Base-by-base conservation (phyloP, 1,140 invertebrate species). In the Lerema accius region DNA sequence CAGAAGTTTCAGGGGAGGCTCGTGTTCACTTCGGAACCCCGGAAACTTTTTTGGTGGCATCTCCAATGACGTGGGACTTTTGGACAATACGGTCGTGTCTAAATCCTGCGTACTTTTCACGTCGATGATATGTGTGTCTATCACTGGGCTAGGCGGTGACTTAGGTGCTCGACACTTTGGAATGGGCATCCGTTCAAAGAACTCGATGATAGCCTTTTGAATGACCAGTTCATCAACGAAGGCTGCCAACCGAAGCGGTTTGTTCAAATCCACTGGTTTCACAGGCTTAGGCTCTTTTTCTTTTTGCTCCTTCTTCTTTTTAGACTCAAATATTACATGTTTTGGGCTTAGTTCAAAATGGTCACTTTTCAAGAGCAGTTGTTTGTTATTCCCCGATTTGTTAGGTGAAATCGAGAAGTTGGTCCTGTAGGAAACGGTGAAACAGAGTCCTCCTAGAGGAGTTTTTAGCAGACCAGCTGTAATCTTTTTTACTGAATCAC, bases 401-500 rank as follows among this genome's bases (percentile, higher is more conserved):
- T 96, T 96, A 6, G 96, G 96, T 1, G 96, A 95, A 79, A 98
- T 96, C 1, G 96, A 96, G 92, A 98, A 94, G 90, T 97, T 97
- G 2, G 96, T 97, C 72, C 97, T 92, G 80, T 97, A 98, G 0
- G 94, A 94, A 7, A 97, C 94, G 6, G 94, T 94, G 67, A 97
- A 93, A 56, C 94, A 93, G 32, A 98, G 91, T 0, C 94, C 96
- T 10, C 97, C 97, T 56, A 95, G 92, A 19, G 96, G 96, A 11
- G 96, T 97, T 74, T 94, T 95, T 1, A 98, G 89, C 76, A 96
- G 94, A 1, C 97, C 97, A 39, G 98, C 95, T 81, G 94, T 93
- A 11, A 95, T 92, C 75, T 95, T 92, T 80, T 97, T 96, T 66
- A 95, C 95, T 5, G 78, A 91, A 71, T 93, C 92, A 90, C 95